Conservation (phyloP, 2,888 invertebrate species). For the Ephialtes manifestator region DNA sequence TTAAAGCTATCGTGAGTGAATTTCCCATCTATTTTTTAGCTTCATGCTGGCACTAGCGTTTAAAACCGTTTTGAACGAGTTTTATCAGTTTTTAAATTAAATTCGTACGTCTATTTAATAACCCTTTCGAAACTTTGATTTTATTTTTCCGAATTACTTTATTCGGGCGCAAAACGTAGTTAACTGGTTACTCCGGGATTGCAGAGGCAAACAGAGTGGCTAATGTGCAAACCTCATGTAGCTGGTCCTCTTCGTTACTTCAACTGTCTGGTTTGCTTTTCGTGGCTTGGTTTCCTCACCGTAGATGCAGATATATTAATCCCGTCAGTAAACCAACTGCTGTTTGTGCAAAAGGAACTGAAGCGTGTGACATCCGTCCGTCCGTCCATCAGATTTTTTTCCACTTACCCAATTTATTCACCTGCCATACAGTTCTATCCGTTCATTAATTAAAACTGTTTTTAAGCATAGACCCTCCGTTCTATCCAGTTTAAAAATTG, state of each 20-base stretch:
- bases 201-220: conserved; percentile 48
- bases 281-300: conserved; percentile 10
- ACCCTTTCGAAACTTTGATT: conserved; percentile 6
- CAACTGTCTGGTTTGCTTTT: not conserved
- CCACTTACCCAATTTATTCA: conserved; percentile 15
- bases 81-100: conserved; percentile 17
- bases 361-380: conserved; percentile 13
- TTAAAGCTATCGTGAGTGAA: no score
- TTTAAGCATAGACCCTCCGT: not conserved
- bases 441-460: conserved; percentile 26
- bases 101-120: conserved; percentile 9
- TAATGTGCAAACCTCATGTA: conserved; percentile 44
- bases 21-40: no score
- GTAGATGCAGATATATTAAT: conserved; percentile 29
- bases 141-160: conserved; percentile 24
- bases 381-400: conserved; percentile 19
- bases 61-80: not conserved
- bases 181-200: conserved; percentile 26
- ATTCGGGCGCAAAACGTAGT: conserved; percentile 29
- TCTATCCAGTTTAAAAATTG: not conserved
- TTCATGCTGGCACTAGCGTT: no score
- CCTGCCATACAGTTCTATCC: conserved; percentile 8
- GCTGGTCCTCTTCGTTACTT: conserved; percentile 47
- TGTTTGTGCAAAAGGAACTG: conserved; percentile 44
- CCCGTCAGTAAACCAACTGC: conserved; percentile 34